Evolutionary conservation across 1,140 invertebrate species (phyloP).

Genomic region (Anagrus nilaparvatae): DNA sequence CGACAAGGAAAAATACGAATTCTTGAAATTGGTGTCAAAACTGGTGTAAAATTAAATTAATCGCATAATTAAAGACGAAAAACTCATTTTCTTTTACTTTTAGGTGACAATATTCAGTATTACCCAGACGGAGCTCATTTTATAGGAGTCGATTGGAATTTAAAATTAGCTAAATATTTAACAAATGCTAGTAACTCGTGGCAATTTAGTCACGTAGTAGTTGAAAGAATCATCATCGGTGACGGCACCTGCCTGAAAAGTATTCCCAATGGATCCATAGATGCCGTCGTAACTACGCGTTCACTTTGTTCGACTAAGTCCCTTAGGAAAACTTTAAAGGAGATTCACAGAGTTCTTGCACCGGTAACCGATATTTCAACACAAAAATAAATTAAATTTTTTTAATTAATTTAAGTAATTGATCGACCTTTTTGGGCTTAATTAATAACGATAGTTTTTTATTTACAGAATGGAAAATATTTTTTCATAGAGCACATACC

Average conservation of each 20-base stretch:
- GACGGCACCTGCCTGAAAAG: constrained; percentile 30
- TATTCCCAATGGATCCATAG: constrained; percentile 24
- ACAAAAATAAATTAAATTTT: background rate
- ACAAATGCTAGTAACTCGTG: constrained; percentile 23
- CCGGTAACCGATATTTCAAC: constrained; percentile 22
- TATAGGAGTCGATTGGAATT: constrained; percentile 34
- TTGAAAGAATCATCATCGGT: constrained; percentile 29
- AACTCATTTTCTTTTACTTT: constrained; percentile 6
- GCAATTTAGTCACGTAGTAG: constrained; percentile 30
- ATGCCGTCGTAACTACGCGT: constrained; percentile 32
- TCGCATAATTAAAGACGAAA: background rate
- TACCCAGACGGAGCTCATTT: constrained; percentile 30
- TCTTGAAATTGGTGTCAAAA: constrained; percentile 38
- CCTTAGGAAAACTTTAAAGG: constrained; percentile 21
- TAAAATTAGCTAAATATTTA: constrained; percentile 29
- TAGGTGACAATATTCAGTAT: constrained; percentile 35
- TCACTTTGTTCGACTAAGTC: constrained; percentile 32
- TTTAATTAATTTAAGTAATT: too few species aligned
- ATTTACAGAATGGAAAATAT: constrained; percentile 30
- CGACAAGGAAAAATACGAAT: constrained; percentile 26
- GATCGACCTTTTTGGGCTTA: too few species aligned
- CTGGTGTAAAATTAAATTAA: constrained; percentile 22
- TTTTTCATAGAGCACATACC: constrained; percentile 34
- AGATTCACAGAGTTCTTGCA: constrained; percentile 31
- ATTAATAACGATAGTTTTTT: background rate